These are phyloP conservation scores for Lagodon rhomboides DNA, from an alignment of 2,797 vertebrate genomes.

Conservation along the genomic window DNA sequence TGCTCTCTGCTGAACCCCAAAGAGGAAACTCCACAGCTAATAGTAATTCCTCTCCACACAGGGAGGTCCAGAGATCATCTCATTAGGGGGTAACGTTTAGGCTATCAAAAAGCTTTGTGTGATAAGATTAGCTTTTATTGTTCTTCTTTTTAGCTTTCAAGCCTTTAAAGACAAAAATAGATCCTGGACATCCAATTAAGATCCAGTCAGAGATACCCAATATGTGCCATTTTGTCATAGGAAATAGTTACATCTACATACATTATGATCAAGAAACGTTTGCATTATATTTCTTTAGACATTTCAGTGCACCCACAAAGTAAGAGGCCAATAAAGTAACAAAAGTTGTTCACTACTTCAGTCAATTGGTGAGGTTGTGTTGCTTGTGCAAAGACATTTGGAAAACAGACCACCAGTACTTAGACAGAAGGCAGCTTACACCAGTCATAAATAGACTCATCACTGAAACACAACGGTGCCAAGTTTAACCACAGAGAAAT, in stretches of 20 bases:
- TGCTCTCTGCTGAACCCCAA: neutral
- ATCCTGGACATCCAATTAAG: neutral
- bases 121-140: neutral
- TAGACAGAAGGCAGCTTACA: neutral
- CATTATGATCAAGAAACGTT: neutral
- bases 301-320: neutral
- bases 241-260: neutral
- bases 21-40: neutral
- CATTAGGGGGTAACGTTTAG: too few relatives aligned
- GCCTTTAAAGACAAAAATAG: neutral
- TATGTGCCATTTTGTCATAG: neutral
- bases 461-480: neutral
- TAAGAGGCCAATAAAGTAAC: neutral
- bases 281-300: neutral
- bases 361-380: neutral
- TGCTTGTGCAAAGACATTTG: neutral
- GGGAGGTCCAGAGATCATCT: neutral
- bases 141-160: neutral
- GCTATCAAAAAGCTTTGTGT: neutral
- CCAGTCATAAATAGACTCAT: neutral
- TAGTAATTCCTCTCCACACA: slow-evolving; percentile 15
- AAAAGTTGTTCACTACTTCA: neutral
- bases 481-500: slow-evolving; percentile 3
- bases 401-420: neutral
- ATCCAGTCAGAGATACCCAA: neutral